Percentiles rank a stretch among this genome's conserved stretches.
phyloP scores from a whole-genome alignment of 2,113 vertebrate species.

The Chionis minor region DNA sequence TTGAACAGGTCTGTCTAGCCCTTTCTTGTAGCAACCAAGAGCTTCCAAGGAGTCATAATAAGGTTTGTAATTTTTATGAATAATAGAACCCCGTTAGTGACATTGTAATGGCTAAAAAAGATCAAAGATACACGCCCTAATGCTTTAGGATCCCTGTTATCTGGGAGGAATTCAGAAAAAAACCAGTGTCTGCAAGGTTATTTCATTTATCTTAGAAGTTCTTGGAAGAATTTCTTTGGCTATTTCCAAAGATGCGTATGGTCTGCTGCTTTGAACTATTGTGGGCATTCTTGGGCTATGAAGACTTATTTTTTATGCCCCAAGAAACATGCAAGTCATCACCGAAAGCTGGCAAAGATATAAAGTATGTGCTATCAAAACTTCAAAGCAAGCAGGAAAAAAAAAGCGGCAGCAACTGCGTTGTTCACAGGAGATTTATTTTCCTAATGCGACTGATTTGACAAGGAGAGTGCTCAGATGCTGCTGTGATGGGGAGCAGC shows the following conservation, averaged over 20 bases:
- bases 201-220: neutral
- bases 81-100: neutral
- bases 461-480: neutral
- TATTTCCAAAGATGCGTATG: neutral
- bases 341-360: neutral
- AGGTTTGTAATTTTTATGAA: neutral
- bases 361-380: neutral
- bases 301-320: neutral
- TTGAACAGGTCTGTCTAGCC: neutral
- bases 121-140: neutral
- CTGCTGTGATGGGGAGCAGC: neutral
- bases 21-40: neutral
- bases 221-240: neutral
- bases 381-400: constrained; percentile 1
- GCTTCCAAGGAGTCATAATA: neutral
- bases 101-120: neutral
- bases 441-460: neutral
- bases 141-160: neutral
- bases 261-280: neutral
- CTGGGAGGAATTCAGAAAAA: neutral
- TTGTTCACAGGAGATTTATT: neutral
- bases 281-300: neutral
- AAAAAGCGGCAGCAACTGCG: neutral
- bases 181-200: neutral
- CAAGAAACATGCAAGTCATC: neutral